phyloP scores from a whole-genome alignment of 2,888 invertebrate species.

The Callyntrura guangdongensis region DNA sequence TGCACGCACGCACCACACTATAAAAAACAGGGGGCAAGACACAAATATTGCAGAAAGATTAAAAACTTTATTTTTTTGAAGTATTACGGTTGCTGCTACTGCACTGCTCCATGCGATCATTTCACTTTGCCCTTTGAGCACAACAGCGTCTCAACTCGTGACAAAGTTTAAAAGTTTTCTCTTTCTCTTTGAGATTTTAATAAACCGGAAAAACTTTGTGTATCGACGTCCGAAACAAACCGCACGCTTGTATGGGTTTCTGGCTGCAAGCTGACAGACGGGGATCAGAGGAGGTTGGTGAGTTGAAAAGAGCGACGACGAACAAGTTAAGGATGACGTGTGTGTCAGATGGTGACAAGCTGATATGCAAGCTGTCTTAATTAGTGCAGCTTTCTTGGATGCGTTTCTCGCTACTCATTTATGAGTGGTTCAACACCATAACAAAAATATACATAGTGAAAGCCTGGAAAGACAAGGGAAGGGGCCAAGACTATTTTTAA shows the following conservation, averaged over 20 bases:
- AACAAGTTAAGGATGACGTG: background rate
- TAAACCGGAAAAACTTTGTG: constrained; percentile 37
- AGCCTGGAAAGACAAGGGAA: no score
- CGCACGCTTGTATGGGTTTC: background rate
- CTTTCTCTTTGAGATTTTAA: constrained; percentile 13
- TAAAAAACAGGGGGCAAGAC: background rate
- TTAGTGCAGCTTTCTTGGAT: constrained; percentile 37
- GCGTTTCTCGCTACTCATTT: background rate
- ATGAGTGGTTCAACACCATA: background rate
- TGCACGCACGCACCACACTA: background rate
- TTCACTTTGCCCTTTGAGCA: background rate
- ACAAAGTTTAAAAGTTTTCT: constrained; percentile 38
- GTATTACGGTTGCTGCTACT: no score
- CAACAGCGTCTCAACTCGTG: background rate
- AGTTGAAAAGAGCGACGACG: background rate
- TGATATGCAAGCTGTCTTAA: constrained; percentile 75
- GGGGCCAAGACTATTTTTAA: no score
- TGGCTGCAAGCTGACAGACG: background rate
- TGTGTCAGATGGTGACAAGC: constrained; percentile 58
- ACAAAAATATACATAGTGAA: no score
- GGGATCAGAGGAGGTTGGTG: background rate
- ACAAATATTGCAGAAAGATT: no score
- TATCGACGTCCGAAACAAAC: background rate
- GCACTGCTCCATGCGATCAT: background rate
- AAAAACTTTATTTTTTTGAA: background rate